Percentiles rank a stretch among this genome's conserved stretches.
Conservation (phyloP, 2,797 vertebrate species). For the Leptodactylus fallax region DNA sequence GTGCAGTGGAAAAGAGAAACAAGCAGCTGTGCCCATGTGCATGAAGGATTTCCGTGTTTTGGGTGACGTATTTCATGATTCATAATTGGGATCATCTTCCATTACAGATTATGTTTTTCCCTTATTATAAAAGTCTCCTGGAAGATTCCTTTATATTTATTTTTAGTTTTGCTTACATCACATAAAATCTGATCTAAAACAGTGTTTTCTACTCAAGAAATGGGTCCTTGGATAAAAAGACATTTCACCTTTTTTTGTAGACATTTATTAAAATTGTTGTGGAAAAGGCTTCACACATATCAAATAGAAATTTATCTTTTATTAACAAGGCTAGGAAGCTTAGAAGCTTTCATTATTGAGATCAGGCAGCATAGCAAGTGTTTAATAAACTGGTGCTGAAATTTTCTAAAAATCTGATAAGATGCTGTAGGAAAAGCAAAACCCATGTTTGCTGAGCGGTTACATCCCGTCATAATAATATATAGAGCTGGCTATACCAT, state of each 20-base stretch:
- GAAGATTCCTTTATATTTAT: neutral
- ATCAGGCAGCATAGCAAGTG: neutral
- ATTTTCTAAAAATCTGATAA: no score
- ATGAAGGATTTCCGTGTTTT: neutral
- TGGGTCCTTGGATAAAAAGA: neutral
- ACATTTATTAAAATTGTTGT: conserved; percentile 21
- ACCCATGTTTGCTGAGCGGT: neutral
- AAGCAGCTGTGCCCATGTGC: neutral
- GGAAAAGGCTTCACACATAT: neutral
- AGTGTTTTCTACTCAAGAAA: neutral
- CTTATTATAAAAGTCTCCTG: neutral
- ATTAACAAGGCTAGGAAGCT: neutral
- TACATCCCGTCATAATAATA: neutral
- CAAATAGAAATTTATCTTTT: neutral
- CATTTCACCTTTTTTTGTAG: neutral
- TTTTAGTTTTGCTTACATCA: neutral
- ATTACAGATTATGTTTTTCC: neutral
- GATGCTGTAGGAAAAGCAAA: neutral
- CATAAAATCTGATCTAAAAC: no score
- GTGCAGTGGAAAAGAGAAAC: no score
- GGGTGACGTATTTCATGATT: neutral
- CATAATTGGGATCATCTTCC: neutral
- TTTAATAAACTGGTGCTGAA: no score
- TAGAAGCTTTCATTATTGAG: neutral
- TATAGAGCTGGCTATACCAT: neutral